Percentiles rank a stretch among this genome's conserved stretches.
Conservation (phyloP, 2,113 vertebrate genomes). For the Bufo gargarizans region DNA sequence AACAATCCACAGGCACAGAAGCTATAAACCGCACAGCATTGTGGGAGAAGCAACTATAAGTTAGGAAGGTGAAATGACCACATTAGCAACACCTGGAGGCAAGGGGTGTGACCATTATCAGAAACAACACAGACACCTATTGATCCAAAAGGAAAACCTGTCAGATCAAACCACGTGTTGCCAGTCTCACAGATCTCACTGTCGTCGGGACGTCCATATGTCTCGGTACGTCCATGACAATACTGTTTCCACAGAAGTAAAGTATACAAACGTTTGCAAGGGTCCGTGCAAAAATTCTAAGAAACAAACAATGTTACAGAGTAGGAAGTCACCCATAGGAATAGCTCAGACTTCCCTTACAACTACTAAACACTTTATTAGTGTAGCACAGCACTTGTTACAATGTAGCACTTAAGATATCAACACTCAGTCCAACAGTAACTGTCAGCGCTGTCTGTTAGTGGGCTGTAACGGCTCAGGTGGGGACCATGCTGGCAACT, state of each 20-base stretch:
- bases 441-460: slow-evolving; percentile 37
- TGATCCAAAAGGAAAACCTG: too few species aligned
- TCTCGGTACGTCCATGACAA: too few species aligned
- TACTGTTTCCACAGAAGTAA: background rate
- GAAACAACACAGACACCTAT: too few species aligned
- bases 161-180: too few species aligned
- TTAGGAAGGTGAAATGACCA: too few species aligned
- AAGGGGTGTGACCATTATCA: too few species aligned
- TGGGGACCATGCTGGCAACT: slow-evolving; percentile 18
- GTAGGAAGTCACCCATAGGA: slow-evolving; percentile 1
- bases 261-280: background rate
- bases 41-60: too few species aligned
- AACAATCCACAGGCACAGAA: too few species aligned
- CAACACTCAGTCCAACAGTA: slow-evolving; percentile 18
- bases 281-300: slow-evolving; percentile 7
- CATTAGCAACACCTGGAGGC: too few species aligned
- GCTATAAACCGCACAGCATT: too few species aligned
- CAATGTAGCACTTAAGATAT: slow-evolving; percentile 37
- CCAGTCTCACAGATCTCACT: too few species aligned
- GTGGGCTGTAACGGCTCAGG: slow-evolving; percentile 13
- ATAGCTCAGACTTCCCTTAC: background rate
- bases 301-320: slow-evolving; percentile 7
- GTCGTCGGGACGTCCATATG: too few species aligned
- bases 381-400: slow-evolving; percentile 29
- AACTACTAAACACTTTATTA: slow-evolving; percentile 37